phyloP scores from a whole-genome alignment of 1,140 invertebrate species.

The Drosophila lowei region DNA sequence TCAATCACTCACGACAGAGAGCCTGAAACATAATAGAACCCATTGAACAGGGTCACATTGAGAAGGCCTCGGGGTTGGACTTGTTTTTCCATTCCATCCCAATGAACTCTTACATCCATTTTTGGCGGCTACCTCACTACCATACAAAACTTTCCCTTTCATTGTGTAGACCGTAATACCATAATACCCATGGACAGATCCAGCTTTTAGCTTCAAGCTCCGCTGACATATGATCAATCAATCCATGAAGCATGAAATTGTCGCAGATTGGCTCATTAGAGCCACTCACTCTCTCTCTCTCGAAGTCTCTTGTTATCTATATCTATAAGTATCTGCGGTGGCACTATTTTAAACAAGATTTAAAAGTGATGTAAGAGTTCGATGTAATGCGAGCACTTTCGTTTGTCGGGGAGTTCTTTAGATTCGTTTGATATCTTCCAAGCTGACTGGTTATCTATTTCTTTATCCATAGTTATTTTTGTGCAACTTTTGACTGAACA shows the following conservation, averaged over 20 bases:
- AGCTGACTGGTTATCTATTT: no score
- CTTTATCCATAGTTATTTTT: no score
- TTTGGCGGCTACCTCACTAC: background rate
- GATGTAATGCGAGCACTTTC: no score
- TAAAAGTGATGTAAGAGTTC: no score
- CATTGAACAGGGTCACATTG: no score
- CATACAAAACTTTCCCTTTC: slow-evolving; percentile 35
- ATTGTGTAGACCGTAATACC: slow-evolving; percentile 2
- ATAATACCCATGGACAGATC: slow-evolving; percentile 26
- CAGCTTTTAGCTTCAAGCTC: background rate
- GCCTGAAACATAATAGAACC: background rate
- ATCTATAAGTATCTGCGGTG: no score
- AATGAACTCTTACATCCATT: background rate
- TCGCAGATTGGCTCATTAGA: slow-evolving; percentile 29
- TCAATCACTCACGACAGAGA: slow-evolving; percentile 28
- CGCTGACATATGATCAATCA: slow-evolving; percentile 47
- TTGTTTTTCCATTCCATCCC: background rate
- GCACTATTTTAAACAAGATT: no score
- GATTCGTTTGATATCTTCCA: no score
- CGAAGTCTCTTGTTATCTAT: no score
- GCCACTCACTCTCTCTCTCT: slow-evolving; percentile 18
- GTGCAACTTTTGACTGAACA: no score
- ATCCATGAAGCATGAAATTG: slow-evolving; percentile 39
- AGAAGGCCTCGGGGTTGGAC: background rate
- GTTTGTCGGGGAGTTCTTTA: no score